Evolutionary conservation across 2,888 invertebrate species (phyloP).

Genomic region (Loripinus fragilis): DNA sequence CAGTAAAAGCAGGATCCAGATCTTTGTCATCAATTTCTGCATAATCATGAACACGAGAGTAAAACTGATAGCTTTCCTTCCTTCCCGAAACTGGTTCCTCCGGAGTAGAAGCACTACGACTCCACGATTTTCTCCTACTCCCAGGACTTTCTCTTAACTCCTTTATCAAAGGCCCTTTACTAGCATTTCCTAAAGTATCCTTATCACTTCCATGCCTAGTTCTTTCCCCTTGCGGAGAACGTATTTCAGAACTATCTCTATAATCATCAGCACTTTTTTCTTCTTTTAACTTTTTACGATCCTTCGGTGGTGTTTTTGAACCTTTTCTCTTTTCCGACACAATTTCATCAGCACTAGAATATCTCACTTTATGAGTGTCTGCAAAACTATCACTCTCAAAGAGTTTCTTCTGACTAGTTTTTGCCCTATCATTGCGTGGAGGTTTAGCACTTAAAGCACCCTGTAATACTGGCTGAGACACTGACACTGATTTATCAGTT

Average conservation of each 20-base stretch:
- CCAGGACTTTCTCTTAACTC: slow-evolving; percentile 69
- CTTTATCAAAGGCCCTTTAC: slow-evolving; percentile 44
- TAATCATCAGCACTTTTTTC: slow-evolving; percentile 41
- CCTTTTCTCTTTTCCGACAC: slow-evolving; percentile 65
- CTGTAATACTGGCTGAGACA: slow-evolving; percentile 63
- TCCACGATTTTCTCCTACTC: slow-evolving; percentile 63
- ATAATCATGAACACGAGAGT: slow-evolving; percentile 75
- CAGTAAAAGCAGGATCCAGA: slow-evolving; percentile 35
- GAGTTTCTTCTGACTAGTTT: slow-evolving; percentile 31
- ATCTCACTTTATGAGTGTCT: slow-evolving; percentile 33
- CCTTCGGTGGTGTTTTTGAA: slow-evolving; percentile 69
- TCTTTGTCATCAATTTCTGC: slow-evolving; percentile 75
- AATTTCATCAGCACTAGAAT: slow-evolving; percentile 60
- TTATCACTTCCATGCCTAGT: slow-evolving; percentile 47
- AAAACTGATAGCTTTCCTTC: slow-evolving; percentile 56
- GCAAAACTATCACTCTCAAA: slow-evolving; percentile 45
- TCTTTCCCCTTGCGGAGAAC: slow-evolving; percentile 27
- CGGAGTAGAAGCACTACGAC: slow-evolving; percentile 46
- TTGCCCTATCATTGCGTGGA: slow-evolving; percentile 37
- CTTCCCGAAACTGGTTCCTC: slow-evolving; percentile 32
- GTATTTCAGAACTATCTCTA: slow-evolving; percentile 12
- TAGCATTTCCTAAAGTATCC: slow-evolving; percentile 40
- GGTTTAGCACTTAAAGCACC: slow-evolving; percentile 49
- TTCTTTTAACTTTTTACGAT: slow-evolving; percentile 65
- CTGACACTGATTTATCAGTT: slow-evolving; percentile 53